Base-by-base conservation (phyloP, 2,888 invertebrate species). In the Spatulosminthurus flaviceps region DNA sequence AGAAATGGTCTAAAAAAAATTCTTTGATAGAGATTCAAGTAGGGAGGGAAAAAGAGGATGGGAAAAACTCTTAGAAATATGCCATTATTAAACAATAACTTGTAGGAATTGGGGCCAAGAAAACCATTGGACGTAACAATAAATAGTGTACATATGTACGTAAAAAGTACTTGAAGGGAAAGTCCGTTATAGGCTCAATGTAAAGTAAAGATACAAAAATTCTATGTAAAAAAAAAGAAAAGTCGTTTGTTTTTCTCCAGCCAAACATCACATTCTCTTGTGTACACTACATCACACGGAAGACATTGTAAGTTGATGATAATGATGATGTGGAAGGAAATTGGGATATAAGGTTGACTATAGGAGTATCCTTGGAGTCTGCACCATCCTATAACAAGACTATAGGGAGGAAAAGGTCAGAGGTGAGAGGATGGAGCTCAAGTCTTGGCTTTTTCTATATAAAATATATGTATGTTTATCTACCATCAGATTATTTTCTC, bases 401-500 rank as follows among this genome's bases (percentile, higher is more conserved):
- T 16, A 13, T 4, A 29, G 11, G 26, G 29, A 26, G 1, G 22
- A 21, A 67, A 26, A 67, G 67, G n/a, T 51, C 51, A 51, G 51
- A 51, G 51, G 51, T 51, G 51, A 51, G 51, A 5, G 16, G 13
- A 13, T 51, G 51, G 16, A 51, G 7, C 16, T 5, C 51, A 24
- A 13, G 64, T 64, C 64, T 22, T 22, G 4, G 9, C 9, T 21
- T 29, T 26, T 26, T 67, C 11, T n/a, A n/a, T n/a, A n/a, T n/a
- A n/a, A n/a, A n/a, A n/a, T n/a, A n/a, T 67, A 2, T 29, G 28
- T 67, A n/a, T 19, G 28, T 67, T 67, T 67, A 67, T 67, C 67
- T 26, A 67, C 67, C 67, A 67, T 67, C 26, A 67, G 67, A 67
- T 67, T 67, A 67, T 24, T 67, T 67, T 29, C 28, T 67, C 24